A percentile compares a stretch with the other conserved stretches of the same genome.
phyloP scores from a whole-genome alignment of 2,888 invertebrate species.

The Eupithecia subumbrata region DNA sequence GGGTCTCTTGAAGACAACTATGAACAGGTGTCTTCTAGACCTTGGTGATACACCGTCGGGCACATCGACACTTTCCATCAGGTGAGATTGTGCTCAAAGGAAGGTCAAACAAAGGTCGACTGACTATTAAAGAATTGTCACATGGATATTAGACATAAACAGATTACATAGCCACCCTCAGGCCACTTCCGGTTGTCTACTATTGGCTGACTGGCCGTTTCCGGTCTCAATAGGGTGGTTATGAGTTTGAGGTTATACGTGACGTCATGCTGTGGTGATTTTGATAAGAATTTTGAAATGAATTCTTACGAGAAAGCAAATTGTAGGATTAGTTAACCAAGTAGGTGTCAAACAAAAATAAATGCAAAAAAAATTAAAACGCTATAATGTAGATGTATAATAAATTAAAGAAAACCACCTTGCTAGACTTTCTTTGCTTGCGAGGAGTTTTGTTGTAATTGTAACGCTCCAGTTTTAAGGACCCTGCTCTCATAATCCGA shows the following conservation, averaged over 20 bases:
- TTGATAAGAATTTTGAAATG: background rate
- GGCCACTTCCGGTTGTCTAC: slow-evolving; percentile 32
- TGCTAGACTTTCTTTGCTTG: too few relatives aligned
- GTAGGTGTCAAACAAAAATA: too few relatives aligned
- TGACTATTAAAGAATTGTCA: slow-evolving; percentile 6
- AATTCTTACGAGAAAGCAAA: background rate
- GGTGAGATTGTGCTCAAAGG: background rate
- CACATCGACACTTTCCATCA: background rate
- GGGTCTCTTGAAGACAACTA: background rate
- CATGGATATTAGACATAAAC: slow-evolving; percentile 13
- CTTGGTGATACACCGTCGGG: background rate
- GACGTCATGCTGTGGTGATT: slow-evolving; percentile 34
- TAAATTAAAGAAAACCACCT: background rate
- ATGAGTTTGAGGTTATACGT: slow-evolving; percentile 19
- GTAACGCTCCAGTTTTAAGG: too few relatives aligned
- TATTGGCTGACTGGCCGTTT: slow-evolving; percentile 38
- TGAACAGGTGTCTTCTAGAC: background rate
- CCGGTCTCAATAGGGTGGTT: slow-evolving; percentile 34
- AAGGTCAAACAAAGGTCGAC: too few relatives aligned
- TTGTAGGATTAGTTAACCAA: background rate
- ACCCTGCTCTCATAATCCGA: too few relatives aligned
- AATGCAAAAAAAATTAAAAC: too few relatives aligned
- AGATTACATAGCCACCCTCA: slow-evolving; percentile 33
- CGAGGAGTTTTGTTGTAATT: too few relatives aligned
- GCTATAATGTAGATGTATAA: too few relatives aligned